Evolutionary conservation across 2,797 vertebrate species (phyloP), one percentile per base, ranked within the genome.

Genomic region (Acanthis flammea): DNA sequence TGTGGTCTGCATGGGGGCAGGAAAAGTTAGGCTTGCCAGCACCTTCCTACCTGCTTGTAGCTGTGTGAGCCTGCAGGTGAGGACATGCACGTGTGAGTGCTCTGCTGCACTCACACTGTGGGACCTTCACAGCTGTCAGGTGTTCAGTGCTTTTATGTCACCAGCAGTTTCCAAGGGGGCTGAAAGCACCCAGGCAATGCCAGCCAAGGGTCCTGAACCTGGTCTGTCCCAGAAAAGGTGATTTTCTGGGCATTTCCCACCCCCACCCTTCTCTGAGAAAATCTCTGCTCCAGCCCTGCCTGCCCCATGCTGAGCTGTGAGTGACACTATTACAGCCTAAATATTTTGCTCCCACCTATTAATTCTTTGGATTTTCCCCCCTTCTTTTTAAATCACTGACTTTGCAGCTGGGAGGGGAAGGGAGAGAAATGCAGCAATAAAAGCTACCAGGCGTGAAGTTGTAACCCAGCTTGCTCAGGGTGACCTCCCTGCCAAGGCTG

Each of bases 381-480:
- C 7, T 37, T 67, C 30, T 57, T 70, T 94, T 94, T 94, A 67
- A 96, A 95, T 91, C 91, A 94, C 85, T 72, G 90, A 83, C 81
- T 95, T 93, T 79, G 86, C 86, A 91, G 84, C 44, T 2, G 0
- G 80, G 51, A 93, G 74, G 31, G 45, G n/a, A 94, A 84, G 70
- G 72, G 54, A 95, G 66, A 84, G 45, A 96, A 91, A 35, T 31
- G 71, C 82, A 0, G 27, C 79, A 94, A 83, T 95, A 95, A 96
- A 96, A 95, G 42, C 87, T 50, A 63, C 85, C 91, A 84, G 93
- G 75, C 68, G 5, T 96, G 95, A 96, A 94, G 94, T 68, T 91
- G 93, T 94, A 95, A 94, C 76, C 78, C 39, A 73, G 25, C 65
- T 75, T 3, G 1, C 85, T 91, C 86, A 91, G 94, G 95, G 93